Base-by-base conservation (phyloP, 64 coral and sea anemone species). In the Dendronephthya gigantea region DNA sequence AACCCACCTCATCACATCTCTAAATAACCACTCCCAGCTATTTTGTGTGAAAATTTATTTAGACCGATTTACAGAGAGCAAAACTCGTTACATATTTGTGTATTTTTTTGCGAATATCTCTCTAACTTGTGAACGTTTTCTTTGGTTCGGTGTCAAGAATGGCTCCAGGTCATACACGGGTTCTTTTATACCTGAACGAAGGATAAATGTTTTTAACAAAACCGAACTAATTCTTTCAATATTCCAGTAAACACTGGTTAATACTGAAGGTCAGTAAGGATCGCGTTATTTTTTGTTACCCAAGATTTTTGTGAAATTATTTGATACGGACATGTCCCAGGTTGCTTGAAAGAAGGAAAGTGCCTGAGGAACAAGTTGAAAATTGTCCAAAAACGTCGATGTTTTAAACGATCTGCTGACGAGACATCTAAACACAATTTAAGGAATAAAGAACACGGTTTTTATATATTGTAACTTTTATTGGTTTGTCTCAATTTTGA, bases 281-380 rank as follows among this genome's bases (percentile, higher is more conserved):
- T n/a, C n/a, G n/a, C 13, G 15, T 31, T 23, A 11, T 19, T 17
- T 19, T 88, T 7, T 12, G 87, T 68, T 91, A 98, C 95, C 95
- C 82, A 98, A 93, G 30, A 15, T 89, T 84, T 98, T 82, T 12
- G 51, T 49, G 49, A 82, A 98, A 1, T 84, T 90, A 83, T 90
- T 50, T 29, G 89, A 88, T 31, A 93, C 95, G 39, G 84, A 91
- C 19, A 90, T 85, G 82, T 98, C 95, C 95, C 95, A 98, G 0
- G 87, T 70, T 28, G 92, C 82, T 81, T 98, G 95, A 43, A 98
- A 98, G 35, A 98, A 91, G 17, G 87, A 83, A 1, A 93, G 37
- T 0, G 84, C 95, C 40, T 83, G 87, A 30, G 95, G 95, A 23
- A 40, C 83, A 19, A 98, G 19, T 25, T 88, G 28, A 16, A 29